Conservation (phyloP, 2,113 vertebrate genomes). For the Microcebus jonahi region DNA sequence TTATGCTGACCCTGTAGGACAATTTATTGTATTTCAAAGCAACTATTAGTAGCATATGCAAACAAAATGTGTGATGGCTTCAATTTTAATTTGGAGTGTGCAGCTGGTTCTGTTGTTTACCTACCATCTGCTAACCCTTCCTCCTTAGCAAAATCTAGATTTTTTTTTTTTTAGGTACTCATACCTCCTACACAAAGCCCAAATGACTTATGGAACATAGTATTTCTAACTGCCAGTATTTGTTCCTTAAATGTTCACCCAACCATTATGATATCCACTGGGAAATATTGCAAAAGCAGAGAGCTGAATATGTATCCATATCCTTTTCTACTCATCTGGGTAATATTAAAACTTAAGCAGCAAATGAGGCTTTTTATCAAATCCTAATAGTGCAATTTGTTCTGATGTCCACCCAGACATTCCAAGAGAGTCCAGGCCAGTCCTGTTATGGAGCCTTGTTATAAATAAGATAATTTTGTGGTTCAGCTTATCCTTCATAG, state of each 20-base stretch:
- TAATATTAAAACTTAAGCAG: background rate
- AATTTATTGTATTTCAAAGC: constrained; percentile 65
- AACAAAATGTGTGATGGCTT: constrained; percentile 57
- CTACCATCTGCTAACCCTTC: constrained; percentile 52
- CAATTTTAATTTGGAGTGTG: constrained; percentile 48
- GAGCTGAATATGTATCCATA: background rate
- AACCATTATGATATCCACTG: background rate
- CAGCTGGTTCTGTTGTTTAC: constrained; percentile 57
- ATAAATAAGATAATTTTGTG: background rate
- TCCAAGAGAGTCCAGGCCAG: background rate
- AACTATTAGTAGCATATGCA: constrained; percentile 61
- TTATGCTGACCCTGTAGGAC: constrained; percentile 48
- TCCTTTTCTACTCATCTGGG: background rate
- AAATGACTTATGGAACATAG: background rate
- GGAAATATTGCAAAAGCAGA: background rate
- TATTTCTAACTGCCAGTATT: background rate
- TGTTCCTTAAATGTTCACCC: background rate
- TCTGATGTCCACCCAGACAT: background rate
- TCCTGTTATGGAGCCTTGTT: background rate
- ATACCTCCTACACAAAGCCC: background rate
- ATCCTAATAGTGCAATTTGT: background rate
- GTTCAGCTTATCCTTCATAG: background rate
- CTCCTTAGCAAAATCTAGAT: background rate
- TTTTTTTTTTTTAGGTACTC: background rate
- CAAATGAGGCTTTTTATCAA: constrained; percentile 26